These are phyloP conservation scores for Drosophila fulvimacula DNA, from an alignment of 2,888 invertebrate species.

Conservation along the genomic window DNA sequence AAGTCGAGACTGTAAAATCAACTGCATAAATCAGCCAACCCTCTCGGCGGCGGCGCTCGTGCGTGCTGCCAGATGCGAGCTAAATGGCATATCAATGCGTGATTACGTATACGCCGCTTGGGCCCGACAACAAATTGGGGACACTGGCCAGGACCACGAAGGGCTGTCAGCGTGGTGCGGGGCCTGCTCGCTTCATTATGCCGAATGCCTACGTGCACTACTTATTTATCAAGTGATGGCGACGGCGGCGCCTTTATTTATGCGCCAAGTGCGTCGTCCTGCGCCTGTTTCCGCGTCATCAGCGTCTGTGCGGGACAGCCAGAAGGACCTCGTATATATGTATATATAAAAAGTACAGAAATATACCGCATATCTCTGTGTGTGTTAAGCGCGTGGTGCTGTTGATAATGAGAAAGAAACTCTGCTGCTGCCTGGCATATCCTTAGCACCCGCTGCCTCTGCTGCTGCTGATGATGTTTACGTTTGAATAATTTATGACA, in stretches of 20 bases:
- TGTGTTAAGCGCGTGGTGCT: constrained; percentile 57
- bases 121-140: constrained; percentile 58
- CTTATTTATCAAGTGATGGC: constrained; percentile 74
- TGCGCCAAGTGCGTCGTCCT: constrained; percentile 47
- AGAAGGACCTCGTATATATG: constrained; percentile 25
- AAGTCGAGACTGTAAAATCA: constrained; percentile 68
- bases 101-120: constrained; percentile 79
- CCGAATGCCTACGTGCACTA: constrained; percentile 79
- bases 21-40: constrained; percentile 65
- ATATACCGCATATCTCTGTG: constrained; percentile 19
- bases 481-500: constrained; percentile 84
- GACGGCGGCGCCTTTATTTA: constrained; percentile 66
- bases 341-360: constrained; percentile 32
- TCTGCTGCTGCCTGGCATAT: constrained; percentile 15
- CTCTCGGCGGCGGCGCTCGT: constrained; percentile 2
- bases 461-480: constrained; percentile 80
- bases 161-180: neutral
- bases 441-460: constrained; percentile 21
- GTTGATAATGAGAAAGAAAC: constrained; percentile 71
- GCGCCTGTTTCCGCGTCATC: constrained; percentile 37
- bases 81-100: constrained; percentile 79
- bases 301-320: constrained; percentile 63
- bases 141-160: constrained; percentile 14
- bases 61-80: constrained; percentile 44
- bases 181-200: constrained; percentile 66